Conservation (phyloP, 1,140 invertebrate genomes). For the Drosophila oshimai region DNA sequence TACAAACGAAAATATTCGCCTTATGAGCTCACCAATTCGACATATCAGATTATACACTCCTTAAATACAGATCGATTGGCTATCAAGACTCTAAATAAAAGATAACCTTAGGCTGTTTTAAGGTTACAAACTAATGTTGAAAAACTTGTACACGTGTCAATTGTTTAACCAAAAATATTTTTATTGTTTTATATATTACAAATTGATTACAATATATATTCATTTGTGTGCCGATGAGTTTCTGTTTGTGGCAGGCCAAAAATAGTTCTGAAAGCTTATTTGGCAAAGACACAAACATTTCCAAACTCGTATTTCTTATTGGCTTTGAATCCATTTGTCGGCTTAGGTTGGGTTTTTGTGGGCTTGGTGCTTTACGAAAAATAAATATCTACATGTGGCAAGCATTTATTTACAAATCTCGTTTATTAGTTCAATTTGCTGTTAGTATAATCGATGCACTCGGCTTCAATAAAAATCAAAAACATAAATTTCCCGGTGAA, state of each 20-base stretch:
- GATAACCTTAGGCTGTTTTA: no score
- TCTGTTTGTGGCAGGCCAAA: slow-evolving; percentile 19
- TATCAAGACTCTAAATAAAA: no score
- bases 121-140: no score
- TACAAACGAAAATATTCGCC: slow-evolving; percentile 30
- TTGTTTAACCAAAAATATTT: no score
- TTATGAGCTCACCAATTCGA: background rate
- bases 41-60: no score
- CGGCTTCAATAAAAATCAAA: slow-evolving; percentile 64
- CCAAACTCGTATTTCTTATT: slow-evolving; percentile 14
- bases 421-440: slow-evolving; percentile 75
- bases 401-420: slow-evolving; percentile 56
- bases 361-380: slow-evolving; percentile 7
- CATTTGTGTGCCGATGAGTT: background rate
- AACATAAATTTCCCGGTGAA: slow-evolving; percentile 35
- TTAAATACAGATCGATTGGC: no score
- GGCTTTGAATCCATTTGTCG: slow-evolving; percentile 10
- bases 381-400: slow-evolving; percentile 23
- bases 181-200: background rate
- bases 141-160: no score
- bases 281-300: slow-evolving; percentile 3
- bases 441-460: slow-evolving; percentile 57
- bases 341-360: slow-evolving; percentile 23
- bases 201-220: background rate
- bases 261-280: slow-evolving; percentile 10